Evolutionary conservation across 2,797 vertebrate genomes (phyloP).

Genomic region (Coracias cyanogaster): DNA sequence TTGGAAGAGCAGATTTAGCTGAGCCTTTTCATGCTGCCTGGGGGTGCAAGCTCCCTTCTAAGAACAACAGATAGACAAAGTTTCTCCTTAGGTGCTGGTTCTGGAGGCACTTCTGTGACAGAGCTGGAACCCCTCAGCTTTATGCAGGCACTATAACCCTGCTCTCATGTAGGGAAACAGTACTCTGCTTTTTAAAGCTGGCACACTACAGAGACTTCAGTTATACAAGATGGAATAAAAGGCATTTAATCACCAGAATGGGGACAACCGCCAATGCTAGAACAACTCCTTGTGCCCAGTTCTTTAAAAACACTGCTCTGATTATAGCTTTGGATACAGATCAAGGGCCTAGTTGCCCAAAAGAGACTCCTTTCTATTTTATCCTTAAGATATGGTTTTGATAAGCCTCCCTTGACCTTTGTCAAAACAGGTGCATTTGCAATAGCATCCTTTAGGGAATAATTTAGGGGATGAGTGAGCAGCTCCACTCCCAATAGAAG

Average conservation of each 20-base stretch:
- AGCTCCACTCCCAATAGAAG: neutral
- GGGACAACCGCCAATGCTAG: neutral
- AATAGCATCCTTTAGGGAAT: neutral
- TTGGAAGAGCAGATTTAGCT: neutral
- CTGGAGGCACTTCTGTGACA: neutral
- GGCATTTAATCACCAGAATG: constrained; percentile 32
- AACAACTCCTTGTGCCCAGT: neutral
- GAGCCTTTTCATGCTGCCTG: neutral
- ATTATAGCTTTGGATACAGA: constrained; percentile 5
- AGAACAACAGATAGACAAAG: neutral
- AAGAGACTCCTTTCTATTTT: neutral
- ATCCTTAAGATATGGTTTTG: neutral
- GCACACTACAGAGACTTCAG: neutral
- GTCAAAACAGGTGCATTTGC: neutral
- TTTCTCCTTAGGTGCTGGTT: neutral
- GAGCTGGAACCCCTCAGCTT: neutral
- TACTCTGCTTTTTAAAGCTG: neutral
- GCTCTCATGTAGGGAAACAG: neutral
- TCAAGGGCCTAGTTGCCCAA: neutral
- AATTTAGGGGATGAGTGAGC: neutral
- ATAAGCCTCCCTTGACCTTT: neutral
- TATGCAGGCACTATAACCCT: neutral
- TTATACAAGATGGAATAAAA: constrained; percentile 24
- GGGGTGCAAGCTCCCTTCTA: neutral
- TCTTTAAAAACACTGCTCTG: constrained; percentile 19